These are phyloP conservation scores for Minunthozetes semirufus DNA, from an alignment of 2,888 invertebrate species.

Conservation along the genomic window DNA sequence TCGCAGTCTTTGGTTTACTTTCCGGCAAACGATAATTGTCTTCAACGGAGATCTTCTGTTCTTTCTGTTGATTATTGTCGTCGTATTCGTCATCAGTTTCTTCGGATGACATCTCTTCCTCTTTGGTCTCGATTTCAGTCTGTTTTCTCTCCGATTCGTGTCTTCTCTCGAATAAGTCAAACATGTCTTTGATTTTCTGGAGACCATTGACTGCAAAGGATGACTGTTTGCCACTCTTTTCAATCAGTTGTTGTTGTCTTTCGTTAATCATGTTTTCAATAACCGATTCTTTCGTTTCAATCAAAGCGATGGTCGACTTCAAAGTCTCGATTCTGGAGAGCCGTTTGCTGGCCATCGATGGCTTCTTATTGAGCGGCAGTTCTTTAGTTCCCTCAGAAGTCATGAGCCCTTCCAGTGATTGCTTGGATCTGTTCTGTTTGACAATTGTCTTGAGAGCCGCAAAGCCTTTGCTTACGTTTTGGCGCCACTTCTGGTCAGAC, in stretches of 20 bases:
- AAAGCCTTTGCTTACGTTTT: not conserved
- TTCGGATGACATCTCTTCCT: no score
- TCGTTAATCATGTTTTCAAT: not conserved
- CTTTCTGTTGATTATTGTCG: no score
- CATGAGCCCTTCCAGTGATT: not conserved
- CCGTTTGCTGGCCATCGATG: not conserved
- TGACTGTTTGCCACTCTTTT: not conserved
- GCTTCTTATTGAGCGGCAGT: not conserved
- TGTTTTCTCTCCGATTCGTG: no score
- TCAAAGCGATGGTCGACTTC: conserved; percentile 6
- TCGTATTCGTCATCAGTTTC: no score
- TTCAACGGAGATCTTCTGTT: no score
- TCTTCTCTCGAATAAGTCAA: conserved; percentile 4
- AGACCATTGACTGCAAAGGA: not conserved
- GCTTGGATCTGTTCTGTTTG: not conserved
- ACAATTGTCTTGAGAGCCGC: not conserved
- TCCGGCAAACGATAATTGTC: no score
- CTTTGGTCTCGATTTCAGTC: not conserved
- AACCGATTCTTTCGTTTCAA: not conserved
- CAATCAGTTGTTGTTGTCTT: not conserved
- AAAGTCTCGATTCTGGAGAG: not conserved
- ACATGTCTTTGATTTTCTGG: not conserved
- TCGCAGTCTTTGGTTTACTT: no score
- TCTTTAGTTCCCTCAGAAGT: not conserved
- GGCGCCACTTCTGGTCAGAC: not conserved